Conservation (phyloP, 2,113 vertebrate genomes). For the Crotophaga sulcirostris region DNA sequence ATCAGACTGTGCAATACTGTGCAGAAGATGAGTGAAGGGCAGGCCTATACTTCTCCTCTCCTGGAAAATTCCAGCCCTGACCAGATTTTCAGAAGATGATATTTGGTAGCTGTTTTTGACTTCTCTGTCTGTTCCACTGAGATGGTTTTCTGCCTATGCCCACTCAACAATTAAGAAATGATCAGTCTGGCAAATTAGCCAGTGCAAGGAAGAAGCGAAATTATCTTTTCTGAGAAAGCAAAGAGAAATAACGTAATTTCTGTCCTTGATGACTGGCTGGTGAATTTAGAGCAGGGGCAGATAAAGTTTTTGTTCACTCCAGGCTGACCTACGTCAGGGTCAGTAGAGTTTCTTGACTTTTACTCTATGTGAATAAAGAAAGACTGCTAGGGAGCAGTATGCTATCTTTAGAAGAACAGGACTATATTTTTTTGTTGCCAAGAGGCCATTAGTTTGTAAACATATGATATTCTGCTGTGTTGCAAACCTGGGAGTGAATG, state of each 20-base stretch:
- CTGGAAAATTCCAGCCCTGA: conserved; percentile 8
- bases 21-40: neutral
- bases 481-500: neutral
- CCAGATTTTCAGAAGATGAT: neutral
- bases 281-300: neutral
- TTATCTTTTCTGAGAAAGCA: conserved; percentile 1
- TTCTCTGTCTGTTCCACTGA: neutral
- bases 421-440: neutral
- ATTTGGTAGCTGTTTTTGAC: neutral
- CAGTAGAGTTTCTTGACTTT: neutral
- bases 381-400: neutral
- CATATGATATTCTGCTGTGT: neutral
- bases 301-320: neutral
- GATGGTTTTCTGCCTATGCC: neutral
- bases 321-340: neutral
- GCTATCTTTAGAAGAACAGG: neutral
- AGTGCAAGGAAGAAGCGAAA: neutral
- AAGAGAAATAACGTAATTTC: neutral
- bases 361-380: neutral
- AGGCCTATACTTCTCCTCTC: neutral
- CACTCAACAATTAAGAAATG: neutral
- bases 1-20: neutral
- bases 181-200: neutral
- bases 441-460: neutral
- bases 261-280: neutral